These are phyloP conservation scores for Petrolisthes cinctipes DNA, from an alignment of 2,888 invertebrate genomes.

Conservation along the genomic window DNA sequence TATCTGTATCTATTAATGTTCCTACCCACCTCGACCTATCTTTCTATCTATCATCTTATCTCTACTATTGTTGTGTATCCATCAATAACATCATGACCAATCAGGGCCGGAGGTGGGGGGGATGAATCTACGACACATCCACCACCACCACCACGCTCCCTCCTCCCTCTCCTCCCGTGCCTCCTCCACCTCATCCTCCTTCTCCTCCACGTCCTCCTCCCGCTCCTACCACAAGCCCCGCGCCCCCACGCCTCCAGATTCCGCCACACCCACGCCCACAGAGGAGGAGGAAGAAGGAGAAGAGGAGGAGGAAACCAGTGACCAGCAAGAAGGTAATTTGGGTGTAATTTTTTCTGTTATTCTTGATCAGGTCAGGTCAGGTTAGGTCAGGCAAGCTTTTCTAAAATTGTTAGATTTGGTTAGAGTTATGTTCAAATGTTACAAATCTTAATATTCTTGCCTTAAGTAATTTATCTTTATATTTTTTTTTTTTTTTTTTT, in stretches of 20 bases:
- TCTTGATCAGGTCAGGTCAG: not conserved
- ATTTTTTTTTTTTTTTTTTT: too few relatives aligned
- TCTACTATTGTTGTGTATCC: too few relatives aligned
- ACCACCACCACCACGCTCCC: not conserved
- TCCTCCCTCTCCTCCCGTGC: slow-evolving; percentile 20
- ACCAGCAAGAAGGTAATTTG: not conserved
- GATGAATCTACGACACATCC: not conserved
- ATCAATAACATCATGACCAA: too few relatives aligned
- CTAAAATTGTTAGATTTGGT: too few relatives aligned
- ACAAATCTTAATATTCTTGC: too few relatives aligned
- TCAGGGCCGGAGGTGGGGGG: not conserved
- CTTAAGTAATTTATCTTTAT: too few relatives aligned
- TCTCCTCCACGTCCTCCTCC: slow-evolving; percentile 21
- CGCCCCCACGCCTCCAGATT: not conserved
- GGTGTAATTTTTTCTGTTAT: not conserved
- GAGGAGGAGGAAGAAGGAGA: slow-evolving; percentile 27
- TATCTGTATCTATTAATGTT: too few relatives aligned
- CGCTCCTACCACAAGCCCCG: not conserved
- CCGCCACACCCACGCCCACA: not conserved
- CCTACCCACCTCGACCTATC: too few relatives aligned
- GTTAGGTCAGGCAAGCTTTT: too few relatives aligned
- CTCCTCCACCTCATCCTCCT: slow-evolving; percentile 26
- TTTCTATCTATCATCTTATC: too few relatives aligned
- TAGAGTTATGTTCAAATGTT: too few relatives aligned
- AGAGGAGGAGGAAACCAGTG: not conserved